phyloP scores from a whole-genome alignment of 2,888 invertebrate species.

The Cerastis leucographa region DNA sequence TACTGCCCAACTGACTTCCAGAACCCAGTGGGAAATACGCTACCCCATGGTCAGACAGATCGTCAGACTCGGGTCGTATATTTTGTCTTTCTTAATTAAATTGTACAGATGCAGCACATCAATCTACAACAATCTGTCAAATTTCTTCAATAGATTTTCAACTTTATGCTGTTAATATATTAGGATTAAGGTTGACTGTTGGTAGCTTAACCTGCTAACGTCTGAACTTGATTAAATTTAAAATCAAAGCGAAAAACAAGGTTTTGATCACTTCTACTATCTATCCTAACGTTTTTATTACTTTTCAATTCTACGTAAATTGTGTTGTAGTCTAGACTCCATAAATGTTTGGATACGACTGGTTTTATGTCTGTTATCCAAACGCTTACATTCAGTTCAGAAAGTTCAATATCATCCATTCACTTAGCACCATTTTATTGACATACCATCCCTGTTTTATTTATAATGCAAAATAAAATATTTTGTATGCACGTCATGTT shows the following conservation, averaged over 20 bases:
- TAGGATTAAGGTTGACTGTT: too few relatives aligned
- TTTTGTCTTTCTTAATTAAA: not conserved
- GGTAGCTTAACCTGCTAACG: too few relatives aligned
- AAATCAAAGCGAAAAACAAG: not conserved
- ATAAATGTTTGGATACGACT: conserved; percentile 13
- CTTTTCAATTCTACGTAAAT: conserved; percentile 21
- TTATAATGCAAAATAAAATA: too few relatives aligned
- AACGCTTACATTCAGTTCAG: not conserved
- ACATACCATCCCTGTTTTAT: too few relatives aligned
- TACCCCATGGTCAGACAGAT: not conserved
- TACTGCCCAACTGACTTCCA: not conserved
- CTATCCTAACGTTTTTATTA: not conserved
- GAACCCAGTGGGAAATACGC: not conserved
- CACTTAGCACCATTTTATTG: not conserved
- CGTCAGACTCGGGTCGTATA: not conserved
- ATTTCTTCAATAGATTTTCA: too few relatives aligned
- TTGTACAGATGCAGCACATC: too few relatives aligned
- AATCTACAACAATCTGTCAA: too few relatives aligned
- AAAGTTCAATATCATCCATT: not conserved
- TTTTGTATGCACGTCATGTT: too few relatives aligned
- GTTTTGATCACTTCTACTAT: not conserved
- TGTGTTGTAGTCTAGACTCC: conserved; percentile 22
- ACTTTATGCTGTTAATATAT: too few relatives aligned
- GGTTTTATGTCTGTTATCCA: not conserved
- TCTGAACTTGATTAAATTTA: not conserved